These are phyloP conservation scores for Salarias fasciatus DNA, from an alignment of 2,797 vertebrate genomes.

Conservation along the genomic window DNA sequence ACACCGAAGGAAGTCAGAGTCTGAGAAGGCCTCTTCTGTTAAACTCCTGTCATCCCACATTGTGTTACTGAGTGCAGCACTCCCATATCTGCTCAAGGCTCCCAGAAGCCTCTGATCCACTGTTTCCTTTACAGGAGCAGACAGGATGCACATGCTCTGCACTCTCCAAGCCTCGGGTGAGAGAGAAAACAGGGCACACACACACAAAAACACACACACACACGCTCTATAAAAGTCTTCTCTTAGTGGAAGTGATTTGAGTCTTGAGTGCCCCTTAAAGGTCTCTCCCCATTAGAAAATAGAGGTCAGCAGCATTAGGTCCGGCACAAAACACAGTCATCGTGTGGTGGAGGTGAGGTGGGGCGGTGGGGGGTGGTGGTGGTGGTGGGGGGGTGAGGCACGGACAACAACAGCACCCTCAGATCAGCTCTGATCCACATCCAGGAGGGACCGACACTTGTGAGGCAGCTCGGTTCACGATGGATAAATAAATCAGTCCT, in stretches of 20 bases:
- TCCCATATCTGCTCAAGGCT: slow-evolving; percentile 59
- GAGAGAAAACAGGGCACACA: slow-evolving; percentile 20
- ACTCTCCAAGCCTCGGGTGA: slow-evolving; percentile 60
- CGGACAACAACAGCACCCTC: slow-evolving; percentile 62
- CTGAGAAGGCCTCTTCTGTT: slow-evolving; percentile 16
- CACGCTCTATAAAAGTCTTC: too few species aligned
- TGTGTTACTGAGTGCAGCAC: slow-evolving; percentile 47
- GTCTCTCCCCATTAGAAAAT: slow-evolving; percentile 71
- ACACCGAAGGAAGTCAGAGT: neutral
- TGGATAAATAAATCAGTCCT: neutral
- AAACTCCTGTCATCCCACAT: slow-evolving; percentile 49
- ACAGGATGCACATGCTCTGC: slow-evolving; percentile 70
- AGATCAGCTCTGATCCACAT: slow-evolving; percentile 4
- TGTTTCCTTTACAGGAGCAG: slow-evolving; percentile 62
- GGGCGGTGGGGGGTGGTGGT: slow-evolving; percentile 63
- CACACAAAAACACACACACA: slow-evolving; percentile 1
- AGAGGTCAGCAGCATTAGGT: slow-evolving; percentile 77
- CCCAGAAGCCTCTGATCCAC: slow-evolving; percentile 48
- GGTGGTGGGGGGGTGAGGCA: slow-evolving; percentile 63
- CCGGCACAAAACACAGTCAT: slow-evolving; percentile 71
- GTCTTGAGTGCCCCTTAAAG: slow-evolving; percentile 74
- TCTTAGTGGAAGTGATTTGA: slow-evolving; percentile 55
- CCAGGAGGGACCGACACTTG: slow-evolving; percentile 36
- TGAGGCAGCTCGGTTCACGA: neutral
- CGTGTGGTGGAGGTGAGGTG: slow-evolving; percentile 64